phyloP scores from a whole-genome alignment of 2,113 vertebrate genomes.

The Spea bombifrons region DNA sequence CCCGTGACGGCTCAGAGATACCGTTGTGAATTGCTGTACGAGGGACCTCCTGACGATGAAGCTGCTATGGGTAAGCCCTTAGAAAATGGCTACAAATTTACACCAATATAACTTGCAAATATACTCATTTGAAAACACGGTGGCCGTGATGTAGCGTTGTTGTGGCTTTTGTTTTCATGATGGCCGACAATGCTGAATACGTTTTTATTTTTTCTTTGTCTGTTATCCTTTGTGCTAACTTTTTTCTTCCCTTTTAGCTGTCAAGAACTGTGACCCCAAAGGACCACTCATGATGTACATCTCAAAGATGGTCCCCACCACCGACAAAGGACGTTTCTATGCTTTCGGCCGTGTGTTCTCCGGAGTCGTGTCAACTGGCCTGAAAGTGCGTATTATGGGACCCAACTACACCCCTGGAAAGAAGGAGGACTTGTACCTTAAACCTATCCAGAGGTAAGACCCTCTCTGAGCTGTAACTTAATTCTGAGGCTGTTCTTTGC shows the following conservation, averaged over 20 bases:
- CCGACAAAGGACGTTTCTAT: constrained; percentile 63
- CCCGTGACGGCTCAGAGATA: constrained; percentile 94
- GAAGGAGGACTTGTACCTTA: constrained; percentile 66
- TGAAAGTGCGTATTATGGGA: constrained; percentile 63
- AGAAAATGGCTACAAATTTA: too few relatives aligned
- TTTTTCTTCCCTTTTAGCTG: constrained; percentile 49
- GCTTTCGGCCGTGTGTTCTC: constrained; percentile 64
- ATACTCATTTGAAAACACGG: too few relatives aligned
- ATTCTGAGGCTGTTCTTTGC: background rate
- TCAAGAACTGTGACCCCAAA: constrained; percentile 65
- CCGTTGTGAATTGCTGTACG: constrained; percentile 92
- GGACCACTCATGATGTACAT: constrained; percentile 64
- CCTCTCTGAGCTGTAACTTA: background rate
- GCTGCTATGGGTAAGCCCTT: constrained; percentile 82
- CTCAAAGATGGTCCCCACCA: constrained; percentile 64
- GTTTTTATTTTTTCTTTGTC: background rate
- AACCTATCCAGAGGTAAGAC: constrained; percentile 62
- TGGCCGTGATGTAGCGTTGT: too few relatives aligned
- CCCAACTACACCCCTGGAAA: constrained; percentile 64
- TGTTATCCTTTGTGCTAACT: background rate
- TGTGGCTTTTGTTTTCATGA: too few relatives aligned
- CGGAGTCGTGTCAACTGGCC: constrained; percentile 59
- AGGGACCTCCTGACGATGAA: constrained; percentile 88
- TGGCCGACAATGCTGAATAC: too few relatives aligned
- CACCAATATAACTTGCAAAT: too few relatives aligned